These are phyloP conservation scores for Plestiodon gilberti DNA, from an alignment of 2,113 vertebrate genomes.

Conservation along the genomic window DNA sequence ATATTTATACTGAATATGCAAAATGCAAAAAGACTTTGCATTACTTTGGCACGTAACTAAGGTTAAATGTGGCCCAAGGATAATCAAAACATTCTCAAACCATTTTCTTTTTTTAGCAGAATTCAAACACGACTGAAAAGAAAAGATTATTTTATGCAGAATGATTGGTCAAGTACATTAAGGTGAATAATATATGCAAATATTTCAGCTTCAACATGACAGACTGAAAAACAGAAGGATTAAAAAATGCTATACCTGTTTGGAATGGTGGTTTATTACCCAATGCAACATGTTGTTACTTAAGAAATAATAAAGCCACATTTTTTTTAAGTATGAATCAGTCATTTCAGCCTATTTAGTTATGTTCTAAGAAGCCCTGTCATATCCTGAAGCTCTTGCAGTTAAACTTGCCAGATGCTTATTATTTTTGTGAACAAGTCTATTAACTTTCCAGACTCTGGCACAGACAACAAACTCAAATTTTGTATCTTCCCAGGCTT, in stretches of 20 bases:
- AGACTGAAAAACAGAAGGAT: constrained; percentile 62
- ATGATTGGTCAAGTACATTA: constrained; percentile 53
- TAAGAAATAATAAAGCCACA: constrained; percentile 63
- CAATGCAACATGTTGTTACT: constrained; percentile 72
- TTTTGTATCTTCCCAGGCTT: constrained; percentile 71
- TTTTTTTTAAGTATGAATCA: constrained; percentile 45
- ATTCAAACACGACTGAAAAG: constrained; percentile 60
- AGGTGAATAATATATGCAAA: constrained; percentile 67
- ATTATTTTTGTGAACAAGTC: constrained; percentile 66
- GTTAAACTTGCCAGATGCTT: constrained; percentile 68
- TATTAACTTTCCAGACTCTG: constrained; percentile 67
- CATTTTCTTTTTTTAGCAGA: constrained; percentile 67
- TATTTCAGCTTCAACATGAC: constrained; percentile 54
- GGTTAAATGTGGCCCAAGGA: constrained; percentile 52
- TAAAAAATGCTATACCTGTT: constrained; percentile 77
- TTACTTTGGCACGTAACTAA: constrained; percentile 52
- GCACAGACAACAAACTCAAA: constrained; percentile 73
- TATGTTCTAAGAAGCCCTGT: constrained; percentile 71
- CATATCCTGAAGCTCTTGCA: constrained; percentile 72
- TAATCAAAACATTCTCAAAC: constrained; percentile 28
- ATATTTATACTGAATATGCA: constrained; percentile 54
- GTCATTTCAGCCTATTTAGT: constrained; percentile 61
- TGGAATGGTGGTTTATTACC: constrained; percentile 77
- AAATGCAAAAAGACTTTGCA: constrained; percentile 42
- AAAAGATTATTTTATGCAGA: constrained; percentile 53